Evolutionary conservation across 2,888 invertebrate species (phyloP), one percentile per base, ranked within the genome.

Genomic region (Tetragonula carbonaria): DNA sequence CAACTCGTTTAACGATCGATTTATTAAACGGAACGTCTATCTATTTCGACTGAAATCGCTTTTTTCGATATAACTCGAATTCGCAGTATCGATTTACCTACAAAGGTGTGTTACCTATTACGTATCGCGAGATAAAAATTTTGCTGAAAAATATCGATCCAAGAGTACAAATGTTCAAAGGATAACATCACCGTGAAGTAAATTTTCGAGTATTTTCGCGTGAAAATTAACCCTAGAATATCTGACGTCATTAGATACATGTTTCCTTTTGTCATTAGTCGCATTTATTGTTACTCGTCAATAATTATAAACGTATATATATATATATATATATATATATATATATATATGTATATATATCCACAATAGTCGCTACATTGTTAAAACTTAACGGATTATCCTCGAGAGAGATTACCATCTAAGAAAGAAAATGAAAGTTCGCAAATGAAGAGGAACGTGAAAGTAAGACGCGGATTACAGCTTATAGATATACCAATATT

Each of bases 251-350:
- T 53, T 50, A 0, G 33, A 18, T 62, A 16, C 23, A 23, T n/a
- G n/a, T n/a, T 38, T 16, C 8, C 16, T 68, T 38, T n/a, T 59
- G 63, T 63, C 23, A 66, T 53, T 68, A 23, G 16, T 57, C 81
- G 81, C 74, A 74, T 82, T 82, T 82, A 82, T 83, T 83, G 72
- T 82, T 68, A 28, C 51, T 82, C 33, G 18, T 76, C 33, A 72
- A 75, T 72, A 73, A 75, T 83, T 83, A 83, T 83, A 83, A 73
- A 75, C 75, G 50, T 73, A 16, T 68, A 55, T 82, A 11, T 45
- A 8, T 45, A 1, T n/a, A n/a, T n/a, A n/a, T n/a, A n/a, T n/a
- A n/a, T n/a, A n/a, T n/a, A n/a, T n/a, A n/a, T n/a, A n/a, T n/a
- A n/a, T n/a, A n/a, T n/a, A n/a, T 38, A 11, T 45, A 11, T 45